Percentiles rank a stretch among this genome's conserved stretches.
These are phyloP conservation scores for Caenorhabditis imperialis DNA, from an alignment of 2,888 invertebrate genomes.

Conservation along the genomic window DNA sequence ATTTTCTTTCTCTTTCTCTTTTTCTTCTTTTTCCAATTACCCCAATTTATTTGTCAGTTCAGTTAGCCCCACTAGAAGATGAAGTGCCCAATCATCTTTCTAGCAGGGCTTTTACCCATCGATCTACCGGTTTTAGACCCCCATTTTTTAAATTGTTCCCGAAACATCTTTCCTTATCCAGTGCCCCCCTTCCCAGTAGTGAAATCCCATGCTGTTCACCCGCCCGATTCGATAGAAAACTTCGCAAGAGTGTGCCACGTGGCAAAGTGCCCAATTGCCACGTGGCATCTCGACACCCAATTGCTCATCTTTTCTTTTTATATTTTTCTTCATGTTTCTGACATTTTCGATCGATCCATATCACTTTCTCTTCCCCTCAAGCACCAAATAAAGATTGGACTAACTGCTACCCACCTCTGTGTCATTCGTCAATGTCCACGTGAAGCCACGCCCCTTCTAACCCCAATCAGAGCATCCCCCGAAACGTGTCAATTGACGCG, in stretches of 20 bases:
- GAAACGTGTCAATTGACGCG: background rate
- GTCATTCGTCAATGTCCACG: conserved; percentile 31
- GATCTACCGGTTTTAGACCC: conserved; percentile 36
- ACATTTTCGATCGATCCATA: conserved; percentile 24
- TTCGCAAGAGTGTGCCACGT: conserved; percentile 25
- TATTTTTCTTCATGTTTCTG: conserved; percentile 13
- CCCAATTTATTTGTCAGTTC: too few species aligned
- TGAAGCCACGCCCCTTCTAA: conserved; percentile 34
- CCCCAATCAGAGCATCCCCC: too few species aligned
- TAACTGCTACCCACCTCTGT: conserved; percentile 29
- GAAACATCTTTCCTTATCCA: conserved; percentile 19
- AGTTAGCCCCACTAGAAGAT: too few species aligned
- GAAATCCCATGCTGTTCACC: conserved; percentile 45
- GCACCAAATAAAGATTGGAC: conserved; percentile 45
- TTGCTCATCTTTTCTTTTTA: conserved; percentile 15
- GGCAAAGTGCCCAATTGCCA: conserved; percentile 47
- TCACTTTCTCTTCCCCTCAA: conserved; percentile 39
- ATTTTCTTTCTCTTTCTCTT: conserved; percentile 3
- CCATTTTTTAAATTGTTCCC: conserved; percentile 1
- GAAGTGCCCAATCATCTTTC: conserved; percentile 47
- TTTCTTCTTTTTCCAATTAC: background rate
- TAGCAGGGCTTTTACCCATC: too few species aligned
- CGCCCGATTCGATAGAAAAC: conserved; percentile 45
- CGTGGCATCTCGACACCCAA: conserved; percentile 12
- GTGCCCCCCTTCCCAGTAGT: conserved; percentile 26